These are phyloP conservation scores for Reticulitermes lucifugus DNA, from an alignment of 2,888 invertebrate species.

Conservation along the genomic window DNA sequence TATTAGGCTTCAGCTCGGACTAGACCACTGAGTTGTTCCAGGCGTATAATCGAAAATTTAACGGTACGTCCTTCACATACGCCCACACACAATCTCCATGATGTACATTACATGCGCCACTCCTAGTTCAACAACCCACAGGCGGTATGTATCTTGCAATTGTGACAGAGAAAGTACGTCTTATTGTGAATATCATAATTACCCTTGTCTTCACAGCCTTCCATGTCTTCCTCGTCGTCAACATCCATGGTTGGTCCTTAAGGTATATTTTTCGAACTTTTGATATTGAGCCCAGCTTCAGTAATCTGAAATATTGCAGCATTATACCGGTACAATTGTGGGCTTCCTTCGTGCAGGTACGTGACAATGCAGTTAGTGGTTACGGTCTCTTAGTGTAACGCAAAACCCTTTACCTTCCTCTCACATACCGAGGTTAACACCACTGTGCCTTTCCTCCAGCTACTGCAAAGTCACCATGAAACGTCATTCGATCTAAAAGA, in stretches of 20 bases:
- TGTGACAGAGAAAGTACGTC: not conserved
- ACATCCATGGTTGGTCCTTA: not conserved
- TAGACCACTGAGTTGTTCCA: no score
- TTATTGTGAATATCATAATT: not conserved
- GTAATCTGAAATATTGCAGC: not conserved
- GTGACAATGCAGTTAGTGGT: not conserved
- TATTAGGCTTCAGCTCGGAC: no score
- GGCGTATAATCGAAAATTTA: no score
- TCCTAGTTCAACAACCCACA: no score
- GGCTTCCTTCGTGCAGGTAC: slow-evolving; percentile 6
- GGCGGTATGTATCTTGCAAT: not conserved
- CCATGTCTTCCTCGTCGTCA: not conserved
- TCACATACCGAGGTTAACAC: not conserved
- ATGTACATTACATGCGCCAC: no score
- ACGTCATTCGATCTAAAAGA: not conserved
- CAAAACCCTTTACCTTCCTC: not conserved
- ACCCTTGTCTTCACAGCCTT: not conserved
- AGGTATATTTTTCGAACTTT: not conserved
- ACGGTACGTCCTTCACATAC: no score
- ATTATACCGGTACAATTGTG: not conserved
- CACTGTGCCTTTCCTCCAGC: not conserved
- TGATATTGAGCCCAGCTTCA: not conserved
- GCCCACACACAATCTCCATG: no score
- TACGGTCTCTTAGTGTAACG: not conserved
- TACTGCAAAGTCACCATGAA: not conserved